These are phyloP conservation scores for Daubentonia madagascariensis DNA, from an alignment of 2,113 vertebrate genomes.

Conservation along the genomic window DNA sequence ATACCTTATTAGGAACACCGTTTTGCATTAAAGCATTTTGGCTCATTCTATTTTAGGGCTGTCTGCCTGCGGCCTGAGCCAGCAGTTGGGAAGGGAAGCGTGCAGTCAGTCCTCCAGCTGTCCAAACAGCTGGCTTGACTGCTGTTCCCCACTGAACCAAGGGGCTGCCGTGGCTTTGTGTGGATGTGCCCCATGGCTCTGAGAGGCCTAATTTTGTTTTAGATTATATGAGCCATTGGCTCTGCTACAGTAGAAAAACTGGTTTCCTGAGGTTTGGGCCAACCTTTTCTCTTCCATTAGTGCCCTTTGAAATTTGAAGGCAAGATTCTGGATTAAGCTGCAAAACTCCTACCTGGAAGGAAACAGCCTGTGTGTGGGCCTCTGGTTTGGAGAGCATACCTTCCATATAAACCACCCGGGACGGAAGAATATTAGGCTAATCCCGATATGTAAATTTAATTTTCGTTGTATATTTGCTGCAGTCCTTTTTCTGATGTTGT, in stretches of 20 bases:
- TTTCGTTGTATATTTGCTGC: neutral
- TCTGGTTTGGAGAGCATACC: neutral
- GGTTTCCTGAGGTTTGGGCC: neutral
- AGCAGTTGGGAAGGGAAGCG: neutral
- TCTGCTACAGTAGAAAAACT: neutral
- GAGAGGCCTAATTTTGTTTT: neutral
- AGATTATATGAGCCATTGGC: neutral
- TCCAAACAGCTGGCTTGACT: neutral
- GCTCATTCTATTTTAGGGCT: neutral
- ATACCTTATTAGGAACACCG: fast-evolving
- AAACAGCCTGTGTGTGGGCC: neutral
- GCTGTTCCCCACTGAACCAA: neutral
- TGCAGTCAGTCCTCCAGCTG: neutral
- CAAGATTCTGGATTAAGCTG: neutral
- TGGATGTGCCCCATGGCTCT: fast-evolving
- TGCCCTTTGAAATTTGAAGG: neutral
- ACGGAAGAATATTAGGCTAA: neutral
- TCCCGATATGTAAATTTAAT: fast-evolving
- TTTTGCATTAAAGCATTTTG: neutral
- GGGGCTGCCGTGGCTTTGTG: fast-evolving
- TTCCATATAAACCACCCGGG: neutral
- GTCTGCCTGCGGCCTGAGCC: neutral
- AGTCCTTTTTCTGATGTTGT: neutral
- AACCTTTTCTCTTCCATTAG: neutral
- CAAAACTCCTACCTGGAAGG: too few relatives aligned